phyloP scores from a whole-genome alignment of 2,888 invertebrate genomes.

The Drosophila borborema region DNA sequence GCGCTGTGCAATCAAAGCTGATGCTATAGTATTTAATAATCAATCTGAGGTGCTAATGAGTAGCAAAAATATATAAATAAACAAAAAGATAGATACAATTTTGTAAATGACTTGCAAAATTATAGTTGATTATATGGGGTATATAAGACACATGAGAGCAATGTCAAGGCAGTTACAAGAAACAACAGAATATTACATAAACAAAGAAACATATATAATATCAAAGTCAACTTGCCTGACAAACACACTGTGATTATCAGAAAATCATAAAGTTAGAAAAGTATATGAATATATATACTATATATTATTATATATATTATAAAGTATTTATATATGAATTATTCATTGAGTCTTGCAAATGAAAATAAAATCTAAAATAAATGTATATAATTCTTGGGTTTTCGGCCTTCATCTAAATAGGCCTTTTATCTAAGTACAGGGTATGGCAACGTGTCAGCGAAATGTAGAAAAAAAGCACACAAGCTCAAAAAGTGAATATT shows the following conservation, averaged over 20 bases:
- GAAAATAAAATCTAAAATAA: background rate
- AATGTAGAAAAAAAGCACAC: background rate
- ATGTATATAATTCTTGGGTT: background rate
- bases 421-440: constrained; percentile 1
- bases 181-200: background rate
- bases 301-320: too few species aligned
- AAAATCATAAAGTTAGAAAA: too few species aligned
- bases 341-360: background rate
- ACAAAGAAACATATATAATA: background rate
- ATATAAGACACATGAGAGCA: background rate
- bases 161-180: background rate
- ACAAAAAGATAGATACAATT: background rate
- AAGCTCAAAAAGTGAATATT: constrained; percentile 18
- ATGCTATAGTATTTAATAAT: background rate
- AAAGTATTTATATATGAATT: too few species aligned
- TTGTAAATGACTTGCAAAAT: background rate
- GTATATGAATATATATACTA: too few species aligned
- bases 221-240: too few species aligned
- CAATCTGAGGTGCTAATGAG: constrained; percentile 15
- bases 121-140: background rate
- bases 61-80: background rate
- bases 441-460: background rate
- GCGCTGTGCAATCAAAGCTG: background rate
- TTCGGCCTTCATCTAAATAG: too few species aligned
- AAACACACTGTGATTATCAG: background rate